Conservation (phyloP, 2,797 vertebrate genomes). For the Erethizon dorsatum region DNA sequence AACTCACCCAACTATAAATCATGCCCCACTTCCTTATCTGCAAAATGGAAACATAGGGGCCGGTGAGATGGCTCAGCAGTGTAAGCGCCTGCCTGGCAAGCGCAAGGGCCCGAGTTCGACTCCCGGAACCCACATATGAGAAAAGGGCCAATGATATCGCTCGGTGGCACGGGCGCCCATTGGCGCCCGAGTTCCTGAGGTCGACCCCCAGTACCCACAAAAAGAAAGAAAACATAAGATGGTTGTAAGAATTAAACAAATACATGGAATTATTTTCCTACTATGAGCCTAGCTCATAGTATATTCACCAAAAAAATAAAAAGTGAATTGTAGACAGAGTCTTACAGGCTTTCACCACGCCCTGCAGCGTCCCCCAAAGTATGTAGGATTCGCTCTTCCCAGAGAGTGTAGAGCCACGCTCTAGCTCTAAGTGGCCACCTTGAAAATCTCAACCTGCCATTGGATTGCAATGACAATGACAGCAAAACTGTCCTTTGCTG, state of each 20-base stretch:
- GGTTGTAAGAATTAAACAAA: not conserved
- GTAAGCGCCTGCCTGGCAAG: no score
- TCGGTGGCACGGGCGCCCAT: no score
- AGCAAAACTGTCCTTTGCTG: rapidly evolving
- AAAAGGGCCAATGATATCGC: no score
- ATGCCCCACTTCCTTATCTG: not conserved
- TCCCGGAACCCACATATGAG: no score
- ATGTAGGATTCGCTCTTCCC: rapidly evolving
- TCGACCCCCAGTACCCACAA: no score
- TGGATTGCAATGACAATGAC: not conserved
- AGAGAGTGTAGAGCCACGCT: no score
- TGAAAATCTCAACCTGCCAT: not conserved
- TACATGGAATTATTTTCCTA: not conserved
- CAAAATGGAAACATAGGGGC: not conserved
- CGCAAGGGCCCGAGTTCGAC: no score
- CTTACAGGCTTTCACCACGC: rapidly evolving
- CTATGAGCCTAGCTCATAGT: not conserved
- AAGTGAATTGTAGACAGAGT: not conserved
- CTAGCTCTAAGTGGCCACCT: not conserved
- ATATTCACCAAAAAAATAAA: not conserved
- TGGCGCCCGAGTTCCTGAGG: no score
- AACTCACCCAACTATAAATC: not conserved
- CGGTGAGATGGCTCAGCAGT: no score
- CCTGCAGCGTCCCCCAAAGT: not conserved
- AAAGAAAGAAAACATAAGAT: not conserved